phyloP scores from a whole-genome alignment of 2,888 invertebrate species.

The Conistra vaccinii region DNA sequence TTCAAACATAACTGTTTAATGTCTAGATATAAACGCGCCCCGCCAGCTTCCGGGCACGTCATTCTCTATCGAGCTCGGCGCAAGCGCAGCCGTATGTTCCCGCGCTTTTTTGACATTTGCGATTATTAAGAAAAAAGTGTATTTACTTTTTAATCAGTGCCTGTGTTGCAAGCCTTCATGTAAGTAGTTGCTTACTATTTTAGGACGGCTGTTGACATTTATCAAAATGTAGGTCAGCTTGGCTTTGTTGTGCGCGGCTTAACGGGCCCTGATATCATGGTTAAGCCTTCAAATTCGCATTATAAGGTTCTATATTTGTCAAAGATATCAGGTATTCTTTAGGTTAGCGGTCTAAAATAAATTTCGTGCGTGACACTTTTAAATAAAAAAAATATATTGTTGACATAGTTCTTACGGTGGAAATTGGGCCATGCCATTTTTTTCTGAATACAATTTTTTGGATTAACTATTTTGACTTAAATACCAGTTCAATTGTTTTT shows the following conservation, averaged over 20 bases:
- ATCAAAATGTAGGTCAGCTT: constrained; percentile 77
- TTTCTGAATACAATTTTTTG: not conserved
- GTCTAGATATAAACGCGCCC: constrained; percentile 86
- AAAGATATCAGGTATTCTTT: constrained; percentile 9
- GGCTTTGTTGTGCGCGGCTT: constrained; percentile 72
- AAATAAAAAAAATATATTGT: constrained; percentile 8
- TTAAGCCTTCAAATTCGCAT: constrained; percentile 61
- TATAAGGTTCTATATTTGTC: constrained; percentile 41
- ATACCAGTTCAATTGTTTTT: not conserved
- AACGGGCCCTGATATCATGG: constrained; percentile 68
- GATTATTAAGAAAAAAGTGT: constrained; percentile 64
- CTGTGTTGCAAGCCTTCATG: constrained; percentile 73
- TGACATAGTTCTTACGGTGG: constrained; percentile 15
- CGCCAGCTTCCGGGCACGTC: constrained; percentile 87
- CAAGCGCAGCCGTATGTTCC: constrained; percentile 80
- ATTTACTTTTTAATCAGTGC: constrained; percentile 72
- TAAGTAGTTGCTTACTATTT: constrained; percentile 81
- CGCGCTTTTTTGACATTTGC: constrained; percentile 77
- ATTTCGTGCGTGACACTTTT: constrained; percentile 28
- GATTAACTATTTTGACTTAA: not conserved
- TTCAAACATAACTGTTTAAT: constrained; percentile 88
- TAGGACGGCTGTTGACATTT: constrained; percentile 73
- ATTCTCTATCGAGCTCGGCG: constrained; percentile 82
- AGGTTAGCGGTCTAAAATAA: not conserved
- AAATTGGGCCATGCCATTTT: not conserved